Evolutionary conservation across 2,797 vertebrate genomes (phyloP).

Genomic region (Ctenopoma kingsleyae): DNA sequence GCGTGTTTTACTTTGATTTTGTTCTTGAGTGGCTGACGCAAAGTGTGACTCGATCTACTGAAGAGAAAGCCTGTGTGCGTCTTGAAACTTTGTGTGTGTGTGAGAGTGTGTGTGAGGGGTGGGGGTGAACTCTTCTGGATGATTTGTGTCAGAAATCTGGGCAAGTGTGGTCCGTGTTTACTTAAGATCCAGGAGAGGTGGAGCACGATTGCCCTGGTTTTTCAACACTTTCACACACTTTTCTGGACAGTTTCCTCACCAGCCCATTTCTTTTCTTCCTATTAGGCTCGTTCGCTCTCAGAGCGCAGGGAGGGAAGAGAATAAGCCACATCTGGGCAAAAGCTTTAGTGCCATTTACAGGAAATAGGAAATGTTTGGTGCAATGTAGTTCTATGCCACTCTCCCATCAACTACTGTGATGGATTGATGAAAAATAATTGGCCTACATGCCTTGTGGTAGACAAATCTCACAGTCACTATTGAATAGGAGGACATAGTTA

Average conservation of each 20-base stretch:
- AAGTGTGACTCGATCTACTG: slow-evolving; percentile 2
- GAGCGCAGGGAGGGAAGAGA: slow-evolving; percentile 39
- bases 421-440: slow-evolving; percentile 48
- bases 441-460: slow-evolving; percentile 23
- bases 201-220: slow-evolving; percentile 67
- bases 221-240: slow-evolving; percentile 82
- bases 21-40: neutral
- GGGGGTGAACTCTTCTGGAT: slow-evolving; percentile 56
- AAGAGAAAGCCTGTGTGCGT: slow-evolving; percentile 3
- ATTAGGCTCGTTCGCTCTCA: slow-evolving; percentile 33
- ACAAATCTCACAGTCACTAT: slow-evolving; percentile 23
- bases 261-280: slow-evolving; percentile 64
- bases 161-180: slow-evolving; percentile 72
- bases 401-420: slow-evolving; percentile 33
- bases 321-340: slow-evolving; percentile 72
- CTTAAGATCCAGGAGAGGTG: slow-evolving; percentile 74
- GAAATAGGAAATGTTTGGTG: slow-evolving; percentile 66
- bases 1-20: neutral
- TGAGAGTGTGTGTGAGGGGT: slow-evolving; percentile 6
- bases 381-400: slow-evolving; percentile 56
- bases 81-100: slow-evolving; percentile 15
- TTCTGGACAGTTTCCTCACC: slow-evolving; percentile 74
- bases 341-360: slow-evolving; percentile 62
- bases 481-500: slow-evolving; percentile 22
- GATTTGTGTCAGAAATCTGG: slow-evolving; percentile 67